Evolutionary conservation across 35 echinoderm and acorn worm species (phyloP), one percentile per base, ranked within the genome.

Genomic region (Apostichopus parvimensis): DNA sequence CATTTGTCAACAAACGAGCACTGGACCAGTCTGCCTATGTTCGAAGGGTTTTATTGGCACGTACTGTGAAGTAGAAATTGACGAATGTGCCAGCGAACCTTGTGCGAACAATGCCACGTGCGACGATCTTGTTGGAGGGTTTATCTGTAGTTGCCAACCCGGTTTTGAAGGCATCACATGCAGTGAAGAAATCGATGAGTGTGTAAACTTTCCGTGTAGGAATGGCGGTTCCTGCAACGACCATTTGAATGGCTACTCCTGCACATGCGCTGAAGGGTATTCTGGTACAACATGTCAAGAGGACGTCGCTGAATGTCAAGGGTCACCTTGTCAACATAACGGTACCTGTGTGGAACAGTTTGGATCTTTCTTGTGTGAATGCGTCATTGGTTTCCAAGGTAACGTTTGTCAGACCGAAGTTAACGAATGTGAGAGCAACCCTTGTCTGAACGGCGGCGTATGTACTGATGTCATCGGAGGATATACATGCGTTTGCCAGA

Each of bases 41-140:
- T 9, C 61, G 8, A 12, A 11, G 6, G 95, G 95, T 2, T 96
- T 89, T 80, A 73, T 77, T 34, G 95, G 95, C 6, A 54, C 13
- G 2, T 77, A 89, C 61, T 96, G 95, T 79, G 81, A 96, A 84
- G 22, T n/a, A 20, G 73, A 93, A 9, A 91, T 93, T 18, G 53
- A 95, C 59, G 95, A 95, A 79, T 95, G 95, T 62, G 18, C 34
- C 1, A 76, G 62, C 18, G 10, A 45, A 6, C 95, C 95, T 13
- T 95, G 95, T 82, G 54, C 72, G 23, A 93, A 95, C 58, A 26
- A 18, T 21, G 92, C 79, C 10, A 62, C 56, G 9, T 96, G 95
- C 62, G 17, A 68, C 8, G 92, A 94, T 64, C 13, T 22, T 8
- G 28, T 93, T 54, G 65, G 53, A 11, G 77, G 23, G 5, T 95